Evolutionary conservation across 2,888 invertebrate genomes (phyloP).

Genomic region (Nebria salina): DNA sequence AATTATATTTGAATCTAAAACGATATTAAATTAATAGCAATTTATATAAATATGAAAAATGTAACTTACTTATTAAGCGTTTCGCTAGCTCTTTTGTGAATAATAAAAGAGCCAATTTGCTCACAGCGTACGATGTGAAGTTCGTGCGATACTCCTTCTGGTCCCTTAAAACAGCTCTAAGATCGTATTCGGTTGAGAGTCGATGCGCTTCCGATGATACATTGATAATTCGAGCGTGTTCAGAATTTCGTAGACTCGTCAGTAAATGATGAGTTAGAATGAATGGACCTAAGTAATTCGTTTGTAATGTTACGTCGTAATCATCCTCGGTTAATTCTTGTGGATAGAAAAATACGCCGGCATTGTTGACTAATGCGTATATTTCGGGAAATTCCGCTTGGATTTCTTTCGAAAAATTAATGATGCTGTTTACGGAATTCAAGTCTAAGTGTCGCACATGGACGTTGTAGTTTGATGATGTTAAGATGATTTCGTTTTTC

Average conservation of each 20-base stretch:
- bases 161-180: conserved; percentile 54
- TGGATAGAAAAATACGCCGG: conserved; percentile 66
- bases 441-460: conserved; percentile 60
- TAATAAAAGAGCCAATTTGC: conserved; percentile 59
- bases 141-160: conserved; percentile 57
- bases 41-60: background rate
- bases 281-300: conserved; percentile 66
- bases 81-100: conserved; percentile 59
- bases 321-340: conserved; percentile 64
- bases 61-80: conserved; percentile 56
- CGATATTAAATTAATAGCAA: conserved; percentile 20
- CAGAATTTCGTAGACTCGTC: conserved; percentile 59
- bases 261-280: conserved; percentile 64
- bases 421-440: conserved; percentile 58
- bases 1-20: conserved; percentile 59
- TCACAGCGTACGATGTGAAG: conserved; percentile 59
- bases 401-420: conserved; percentile 57
- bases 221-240: conserved; percentile 63
- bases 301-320: conserved; percentile 67
- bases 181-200: conserved; percentile 57
- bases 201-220: conserved; percentile 63
- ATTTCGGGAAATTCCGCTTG: conserved; percentile 58
- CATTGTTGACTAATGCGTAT: conserved; percentile 66
- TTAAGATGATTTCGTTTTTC: conserved; percentile 60
- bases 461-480: conserved; percentile 50